Percentiles rank a stretch among this genome's conserved stretches.
phyloP scores from a whole-genome alignment of 2,113 vertebrate species.

The Stictonetta naevosa region DNA sequence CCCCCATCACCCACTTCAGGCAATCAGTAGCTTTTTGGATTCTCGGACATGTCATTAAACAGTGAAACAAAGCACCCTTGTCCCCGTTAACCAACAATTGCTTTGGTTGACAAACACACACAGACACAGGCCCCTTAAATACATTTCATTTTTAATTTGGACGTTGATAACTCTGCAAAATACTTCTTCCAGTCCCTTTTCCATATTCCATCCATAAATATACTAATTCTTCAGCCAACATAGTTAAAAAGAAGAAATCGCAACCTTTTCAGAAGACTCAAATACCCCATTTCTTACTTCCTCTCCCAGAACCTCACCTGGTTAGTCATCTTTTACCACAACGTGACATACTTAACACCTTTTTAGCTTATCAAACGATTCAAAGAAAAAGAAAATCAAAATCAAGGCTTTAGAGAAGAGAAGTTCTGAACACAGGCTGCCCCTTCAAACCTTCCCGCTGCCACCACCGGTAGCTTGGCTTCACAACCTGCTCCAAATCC shows the following conservation, averaged over 20 bases:
- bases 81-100: fast-evolving
- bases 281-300: constrained; percentile 42
- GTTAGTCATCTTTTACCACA: constrained; percentile 54
- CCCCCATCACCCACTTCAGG: neutral
- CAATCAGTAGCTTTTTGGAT: neutral
- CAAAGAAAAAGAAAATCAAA: constrained; percentile 54
- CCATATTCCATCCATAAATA: constrained; percentile 33
- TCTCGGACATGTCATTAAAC: neutral
- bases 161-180: constrained; percentile 72
- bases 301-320: neutral
- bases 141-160: constrained; percentile 79
- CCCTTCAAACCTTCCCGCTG: neutral
- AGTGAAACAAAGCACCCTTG: neutral
- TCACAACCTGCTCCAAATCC: neutral
- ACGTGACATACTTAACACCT: constrained; percentile 30
- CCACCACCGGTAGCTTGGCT: neutral
- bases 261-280: constrained; percentile 2
- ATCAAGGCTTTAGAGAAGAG: constrained; percentile 50
- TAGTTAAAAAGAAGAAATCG: constrained; percentile 12
- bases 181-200: constrained; percentile 46
- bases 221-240: constrained; percentile 41
- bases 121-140: constrained; percentile 50
- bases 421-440: constrained; percentile 14
- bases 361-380: constrained; percentile 50
- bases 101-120: constrained; percentile 36